phyloP scores from a whole-genome alignment of 1,140 invertebrate genomes.

The Hylaeus volcanicus region DNA sequence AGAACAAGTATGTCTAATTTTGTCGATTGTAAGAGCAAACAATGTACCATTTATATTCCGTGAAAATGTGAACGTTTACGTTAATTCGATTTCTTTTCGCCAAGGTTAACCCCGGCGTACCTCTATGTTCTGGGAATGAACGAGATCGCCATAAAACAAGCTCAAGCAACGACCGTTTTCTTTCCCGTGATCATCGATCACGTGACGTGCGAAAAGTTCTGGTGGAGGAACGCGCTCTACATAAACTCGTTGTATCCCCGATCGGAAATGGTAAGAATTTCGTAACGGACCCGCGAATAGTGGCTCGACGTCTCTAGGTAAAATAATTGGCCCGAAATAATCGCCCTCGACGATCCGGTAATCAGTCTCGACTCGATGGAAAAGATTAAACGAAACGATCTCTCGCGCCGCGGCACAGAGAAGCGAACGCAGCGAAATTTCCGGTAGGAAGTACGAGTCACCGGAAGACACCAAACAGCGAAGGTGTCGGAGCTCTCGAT shows the following conservation, averaged over 20 bases:
- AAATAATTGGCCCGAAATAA: slow-evolving; percentile 3
- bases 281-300: neutral
- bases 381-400: too few species aligned
- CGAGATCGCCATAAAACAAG: slow-evolving; percentile 85
- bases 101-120: slow-evolving; percentile 89
- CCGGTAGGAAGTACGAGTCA: neutral
- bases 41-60: too few species aligned
- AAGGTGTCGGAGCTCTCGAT: slow-evolving; percentile 34
- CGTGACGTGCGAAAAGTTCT: slow-evolving; percentile 87
- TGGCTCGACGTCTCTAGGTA: neutral
- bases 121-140: slow-evolving; percentile 89
- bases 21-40: too few species aligned
- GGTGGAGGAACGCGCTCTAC: slow-evolving; percentile 92
- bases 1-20: too few species aligned
- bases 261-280: slow-evolving; percentile 84
- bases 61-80: too few species aligned
- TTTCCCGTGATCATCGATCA: slow-evolving; percentile 88
- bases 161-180: slow-evolving; percentile 85
- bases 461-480: neutral
- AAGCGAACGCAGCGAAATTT: slow-evolving; percentile 10
- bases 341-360: neutral
- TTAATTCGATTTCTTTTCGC: slow-evolving; percentile 6
- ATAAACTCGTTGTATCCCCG: slow-evolving; percentile 90
- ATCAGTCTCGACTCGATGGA: neutral
- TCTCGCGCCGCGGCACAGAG: too few species aligned